phyloP scores from a whole-genome alignment of 1,140 invertebrate genomes.

The Eciton burchellii region DNA sequence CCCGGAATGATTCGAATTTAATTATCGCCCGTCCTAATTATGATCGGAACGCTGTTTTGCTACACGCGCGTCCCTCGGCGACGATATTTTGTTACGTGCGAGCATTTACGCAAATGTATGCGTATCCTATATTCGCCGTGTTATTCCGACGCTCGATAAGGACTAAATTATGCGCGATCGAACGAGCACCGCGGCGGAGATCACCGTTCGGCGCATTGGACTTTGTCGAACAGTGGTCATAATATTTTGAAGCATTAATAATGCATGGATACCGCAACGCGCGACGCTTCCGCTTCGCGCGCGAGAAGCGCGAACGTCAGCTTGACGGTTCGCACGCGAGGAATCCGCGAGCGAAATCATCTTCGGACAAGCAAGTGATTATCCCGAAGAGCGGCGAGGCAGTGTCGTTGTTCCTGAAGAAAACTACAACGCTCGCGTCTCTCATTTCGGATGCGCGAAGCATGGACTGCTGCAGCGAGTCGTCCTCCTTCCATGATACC shows the following conservation, averaged over 20 bases:
- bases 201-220: slow-evolving; percentile 18
- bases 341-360: slow-evolving; percentile 19
- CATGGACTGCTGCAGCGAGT: slow-evolving; percentile 1
- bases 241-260: slow-evolving; percentile 27
- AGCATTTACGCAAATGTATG: slow-evolving; percentile 24
- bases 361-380: slow-evolving; percentile 15
- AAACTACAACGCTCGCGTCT: slow-evolving; percentile 3
- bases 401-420: slow-evolving; percentile 26
- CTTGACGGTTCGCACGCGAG: slow-evolving; percentile 17
- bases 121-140: slow-evolving; percentile 18
- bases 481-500: neutral
- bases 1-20: slow-evolving; percentile 6
- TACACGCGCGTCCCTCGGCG: neutral
- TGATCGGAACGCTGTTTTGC: neutral
- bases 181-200: slow-evolving; percentile 21
- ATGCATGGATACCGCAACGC: neutral
- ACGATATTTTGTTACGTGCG: slow-evolving; percentile 5
- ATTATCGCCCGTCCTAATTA: slow-evolving; percentile 25
- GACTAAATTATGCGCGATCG: slow-evolving; percentile 37
- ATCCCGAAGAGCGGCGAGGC: slow-evolving; percentile 22
- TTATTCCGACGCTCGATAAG: slow-evolving; percentile 23
- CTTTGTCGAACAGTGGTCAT: slow-evolving; percentile 1
- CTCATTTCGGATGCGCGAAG: slow-evolving; percentile 31
- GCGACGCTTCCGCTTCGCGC: neutral
- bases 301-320: neutral